These are phyloP conservation scores for Leptoteleia sp. DNA, from an alignment of 1,140 invertebrate species.

Conservation along the genomic window DNA sequence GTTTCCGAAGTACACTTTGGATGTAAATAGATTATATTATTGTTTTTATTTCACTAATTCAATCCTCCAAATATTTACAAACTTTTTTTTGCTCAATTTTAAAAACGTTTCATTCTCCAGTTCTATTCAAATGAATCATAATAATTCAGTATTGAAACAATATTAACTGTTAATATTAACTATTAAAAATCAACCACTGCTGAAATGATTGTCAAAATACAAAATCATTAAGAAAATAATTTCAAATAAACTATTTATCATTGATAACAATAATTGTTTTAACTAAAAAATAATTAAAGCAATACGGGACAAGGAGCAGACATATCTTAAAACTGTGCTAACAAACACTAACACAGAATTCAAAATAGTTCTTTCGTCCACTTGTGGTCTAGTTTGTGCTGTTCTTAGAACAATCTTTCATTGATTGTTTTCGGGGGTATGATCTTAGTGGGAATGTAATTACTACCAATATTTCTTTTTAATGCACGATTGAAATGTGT, in stretches of 20 bases:
- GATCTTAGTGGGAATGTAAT: slow-evolving; percentile 35
- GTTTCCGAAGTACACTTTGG: too few relatives aligned
- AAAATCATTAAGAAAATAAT: slow-evolving; percentile 35
- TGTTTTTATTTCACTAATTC: too few relatives aligned
- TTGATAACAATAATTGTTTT: slow-evolving; percentile 27
- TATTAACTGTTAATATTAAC: too few relatives aligned
- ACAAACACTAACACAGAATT: slow-evolving; percentile 35
- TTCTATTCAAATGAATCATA: too few relatives aligned
- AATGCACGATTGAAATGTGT: slow-evolving; percentile 56
- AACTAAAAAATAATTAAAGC: slow-evolving; percentile 5
- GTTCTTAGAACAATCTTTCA: slow-evolving; percentile 41
- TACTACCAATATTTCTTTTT: slow-evolving; percentile 47
- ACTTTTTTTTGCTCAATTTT: too few relatives aligned
- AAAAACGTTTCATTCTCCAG: too few relatives aligned
- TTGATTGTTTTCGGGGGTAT: slow-evolving; percentile 15
- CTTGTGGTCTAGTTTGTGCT: slow-evolving; percentile 53
- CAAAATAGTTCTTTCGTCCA: slow-evolving; percentile 27
- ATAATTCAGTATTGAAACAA: too few relatives aligned
- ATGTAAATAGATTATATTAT: too few relatives aligned
- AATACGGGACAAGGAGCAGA: slow-evolving; percentile 6
- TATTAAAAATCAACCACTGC: not conserved
- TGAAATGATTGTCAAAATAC: slow-evolving; percentile 23
- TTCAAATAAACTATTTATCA: slow-evolving; percentile 28
- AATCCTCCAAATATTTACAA: too few relatives aligned
- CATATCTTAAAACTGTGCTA: slow-evolving; percentile 2